phyloP scores from a whole-genome alignment of 2,113 vertebrate species.

The Cairina moschata region DNA sequence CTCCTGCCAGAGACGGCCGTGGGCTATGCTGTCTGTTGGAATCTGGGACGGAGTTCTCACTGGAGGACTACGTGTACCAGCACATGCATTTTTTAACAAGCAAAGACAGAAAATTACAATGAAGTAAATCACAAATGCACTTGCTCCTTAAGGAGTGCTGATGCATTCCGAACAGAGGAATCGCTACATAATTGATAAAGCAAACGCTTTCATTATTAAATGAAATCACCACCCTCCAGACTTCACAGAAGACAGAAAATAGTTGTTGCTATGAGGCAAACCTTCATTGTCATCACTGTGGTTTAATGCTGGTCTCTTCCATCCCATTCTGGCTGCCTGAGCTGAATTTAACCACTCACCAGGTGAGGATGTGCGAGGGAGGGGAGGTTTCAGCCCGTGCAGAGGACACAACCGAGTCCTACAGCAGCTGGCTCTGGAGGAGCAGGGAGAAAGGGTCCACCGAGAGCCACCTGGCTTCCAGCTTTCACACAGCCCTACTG shows the following conservation, averaged over 20 bases:
- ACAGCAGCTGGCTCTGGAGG: background rate
- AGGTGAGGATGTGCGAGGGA: accelerated
- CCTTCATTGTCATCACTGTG: too few species aligned
- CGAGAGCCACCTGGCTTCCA: background rate
- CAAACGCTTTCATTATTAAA: background rate
- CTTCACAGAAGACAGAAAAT: background rate
- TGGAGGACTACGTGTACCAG: background rate
- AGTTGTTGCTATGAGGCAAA: background rate
- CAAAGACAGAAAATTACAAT: constrained; percentile 11
- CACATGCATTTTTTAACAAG: constrained; percentile 48
- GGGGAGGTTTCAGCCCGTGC: background rate
- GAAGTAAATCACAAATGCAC: constrained; percentile 27
- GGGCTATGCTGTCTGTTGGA: constrained; percentile 3
- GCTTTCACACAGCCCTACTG: background rate
- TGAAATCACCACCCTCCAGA: background rate
- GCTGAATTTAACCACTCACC: background rate
- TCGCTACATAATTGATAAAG: background rate
- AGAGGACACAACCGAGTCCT: background rate
- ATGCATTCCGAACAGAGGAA: constrained; percentile 17
- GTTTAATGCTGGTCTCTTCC: background rate
- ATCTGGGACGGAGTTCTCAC: constrained; percentile 51
- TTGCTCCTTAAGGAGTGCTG: background rate
- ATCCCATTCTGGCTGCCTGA: accelerated
- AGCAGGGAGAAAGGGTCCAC: background rate
- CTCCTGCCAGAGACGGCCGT: background rate